Evolutionary conservation across 2,113 vertebrate species (phyloP).

Genomic region (Propithecus coquereli): DNA sequence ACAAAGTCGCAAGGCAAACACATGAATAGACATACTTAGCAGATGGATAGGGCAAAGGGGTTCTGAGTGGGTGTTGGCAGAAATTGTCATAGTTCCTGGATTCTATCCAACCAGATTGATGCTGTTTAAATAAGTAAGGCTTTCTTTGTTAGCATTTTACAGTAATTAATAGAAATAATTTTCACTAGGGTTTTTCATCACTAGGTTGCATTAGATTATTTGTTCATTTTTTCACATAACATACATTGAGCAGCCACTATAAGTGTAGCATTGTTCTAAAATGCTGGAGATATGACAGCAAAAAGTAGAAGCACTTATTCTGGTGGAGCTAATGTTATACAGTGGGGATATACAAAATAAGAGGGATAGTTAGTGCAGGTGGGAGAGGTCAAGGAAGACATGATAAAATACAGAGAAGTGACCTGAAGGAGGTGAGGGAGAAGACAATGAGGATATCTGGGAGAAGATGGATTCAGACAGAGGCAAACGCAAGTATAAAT

Average conservation of each 20-base stretch:
- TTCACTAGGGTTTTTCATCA: background rate
- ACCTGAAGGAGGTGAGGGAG: background rate
- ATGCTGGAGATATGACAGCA: background rate
- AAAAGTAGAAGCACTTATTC: background rate
- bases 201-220: background rate
- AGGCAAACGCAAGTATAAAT: background rate
- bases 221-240: background rate
- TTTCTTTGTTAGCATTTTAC: conserved; percentile 24
- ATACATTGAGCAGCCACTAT: background rate
- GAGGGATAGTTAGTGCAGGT: background rate
- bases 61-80: conserved; percentile 61
- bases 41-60: conserved; percentile 62
- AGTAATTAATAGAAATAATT: conserved; percentile 48
- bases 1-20: conserved; percentile 57
- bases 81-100: conserved; percentile 56
- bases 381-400: background rate
- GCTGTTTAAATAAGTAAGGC: background rate
- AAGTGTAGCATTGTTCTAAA: background rate
- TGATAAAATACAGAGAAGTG: background rate
- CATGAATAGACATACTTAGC: conserved; percentile 61
- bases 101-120: conserved; percentile 31
- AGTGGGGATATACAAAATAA: background rate
- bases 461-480: background rate
- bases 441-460: background rate
- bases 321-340: background rate